Conservation (phyloP, 2,888 invertebrate genomes). For the Diloba caeruleocephala region DNA sequence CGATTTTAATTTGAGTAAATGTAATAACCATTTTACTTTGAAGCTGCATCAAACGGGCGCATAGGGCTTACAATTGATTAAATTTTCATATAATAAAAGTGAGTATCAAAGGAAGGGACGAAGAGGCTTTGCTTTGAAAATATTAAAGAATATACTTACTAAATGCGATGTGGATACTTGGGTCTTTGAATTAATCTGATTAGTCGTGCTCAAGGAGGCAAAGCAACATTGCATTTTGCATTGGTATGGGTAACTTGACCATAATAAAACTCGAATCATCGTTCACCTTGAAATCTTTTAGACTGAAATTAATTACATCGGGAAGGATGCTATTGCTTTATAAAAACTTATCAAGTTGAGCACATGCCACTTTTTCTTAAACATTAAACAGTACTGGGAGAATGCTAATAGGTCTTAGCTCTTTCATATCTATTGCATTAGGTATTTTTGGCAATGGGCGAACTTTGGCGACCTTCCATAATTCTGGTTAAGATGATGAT, state of each 20-base stretch:
- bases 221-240: constrained; percentile 14
- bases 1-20: constrained; percentile 4
- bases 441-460: too few species aligned
- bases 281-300: too few species aligned
- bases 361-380: too few species aligned
- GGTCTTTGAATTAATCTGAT: constrained; percentile 27
- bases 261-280: too few species aligned
- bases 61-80: constrained; percentile 13
- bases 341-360: too few species aligned
- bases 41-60: constrained; percentile 10
- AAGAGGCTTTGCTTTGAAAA: not conserved
- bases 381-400: too few species aligned
- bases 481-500: too few species aligned
- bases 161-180: constrained; percentile 6
- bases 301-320: too few species aligned
- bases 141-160: constrained; percentile 3
- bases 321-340: too few species aligned
- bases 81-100: constrained; percentile 8
- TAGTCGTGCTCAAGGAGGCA: constrained; percentile 19
- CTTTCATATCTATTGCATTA: too few species aligned
- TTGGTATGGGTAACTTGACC: not conserved
- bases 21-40: constrained; percentile 3
- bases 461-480: too few species aligned
- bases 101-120: constrained; percentile 11
- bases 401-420: too few species aligned